A percentile compares a stretch with the other conserved stretches of the same genome.
These are phyloP conservation scores for Saccostrea echinata DNA, from an alignment of 1,140 invertebrate species.

Conservation along the genomic window DNA sequence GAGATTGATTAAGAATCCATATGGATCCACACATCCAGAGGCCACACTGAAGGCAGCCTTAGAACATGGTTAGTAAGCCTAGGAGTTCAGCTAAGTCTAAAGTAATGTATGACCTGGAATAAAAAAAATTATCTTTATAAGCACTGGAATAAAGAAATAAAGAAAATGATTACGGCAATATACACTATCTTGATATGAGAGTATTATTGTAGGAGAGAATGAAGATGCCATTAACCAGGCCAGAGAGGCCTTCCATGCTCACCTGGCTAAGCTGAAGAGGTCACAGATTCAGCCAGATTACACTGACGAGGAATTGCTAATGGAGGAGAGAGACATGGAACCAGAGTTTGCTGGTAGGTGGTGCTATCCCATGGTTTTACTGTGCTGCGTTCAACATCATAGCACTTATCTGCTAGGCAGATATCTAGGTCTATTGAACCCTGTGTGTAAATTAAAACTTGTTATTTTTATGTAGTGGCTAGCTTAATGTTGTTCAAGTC, in stretches of 20 bases:
- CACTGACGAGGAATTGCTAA: constrained; percentile 86
- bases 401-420: too few relatives aligned
- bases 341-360: constrained; percentile 91
- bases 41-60: constrained; percentile 93
- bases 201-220: constrained; percentile 83
- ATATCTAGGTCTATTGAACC: too few relatives aligned
- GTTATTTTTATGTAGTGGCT: too few relatives aligned
- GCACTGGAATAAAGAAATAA: too few relatives aligned
- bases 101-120: neutral
- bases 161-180: too few relatives aligned
- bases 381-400: neutral
- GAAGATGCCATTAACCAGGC: constrained; percentile 96
- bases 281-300: constrained; percentile 90
- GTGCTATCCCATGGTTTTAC: neutral
- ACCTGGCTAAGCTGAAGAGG: constrained; percentile 87
- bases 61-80: constrained; percentile 85
- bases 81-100: neutral
- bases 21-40: constrained; percentile 94
- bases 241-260: constrained; percentile 94
- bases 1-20: constrained; percentile 96
- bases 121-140: too few relatives aligned
- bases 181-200: too few relatives aligned
- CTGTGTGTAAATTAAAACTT: too few relatives aligned
- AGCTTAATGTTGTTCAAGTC: too few relatives aligned
- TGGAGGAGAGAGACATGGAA: constrained; percentile 95